phyloP scores from a whole-genome alignment of 1,140 invertebrate species.

The Choristoneura fumiferana region DNA sequence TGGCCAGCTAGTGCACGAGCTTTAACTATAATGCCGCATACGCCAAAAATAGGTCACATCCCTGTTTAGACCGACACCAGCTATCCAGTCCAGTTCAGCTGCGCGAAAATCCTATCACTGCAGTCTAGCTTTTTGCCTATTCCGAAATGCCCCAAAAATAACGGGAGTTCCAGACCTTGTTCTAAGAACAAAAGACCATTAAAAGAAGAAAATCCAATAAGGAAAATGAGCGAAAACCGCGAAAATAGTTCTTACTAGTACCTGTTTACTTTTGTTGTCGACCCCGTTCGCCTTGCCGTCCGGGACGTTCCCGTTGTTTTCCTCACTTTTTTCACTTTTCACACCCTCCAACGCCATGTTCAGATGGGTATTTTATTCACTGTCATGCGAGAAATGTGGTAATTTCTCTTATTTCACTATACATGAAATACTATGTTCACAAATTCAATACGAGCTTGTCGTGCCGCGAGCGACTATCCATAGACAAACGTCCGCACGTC shows the following conservation, averaged over 20 bases:
- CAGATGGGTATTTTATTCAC: constrained; percentile 67
- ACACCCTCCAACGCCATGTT: constrained; percentile 76
- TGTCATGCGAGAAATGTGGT: constrained; percentile 65
- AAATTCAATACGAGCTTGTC: constrained; percentile 60
- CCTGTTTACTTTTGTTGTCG: constrained; percentile 77
- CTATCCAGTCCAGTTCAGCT: constrained; percentile 46
- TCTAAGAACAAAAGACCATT: background rate
- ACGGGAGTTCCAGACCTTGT: background rate
- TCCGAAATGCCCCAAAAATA: background rate
- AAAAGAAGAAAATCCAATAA: background rate
- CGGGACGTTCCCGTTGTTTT: constrained; percentile 67
- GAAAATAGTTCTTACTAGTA: constrained; percentile 40
- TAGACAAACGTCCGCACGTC: constrained; percentile 43
- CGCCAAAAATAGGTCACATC: constrained; percentile 66
- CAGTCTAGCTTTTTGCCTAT: background rate
- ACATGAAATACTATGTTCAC: constrained; percentile 57
- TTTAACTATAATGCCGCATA: constrained; percentile 35
- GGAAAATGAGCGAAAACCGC: constrained; percentile 27
- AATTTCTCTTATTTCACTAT: constrained; percentile 53
- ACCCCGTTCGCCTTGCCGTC: constrained; percentile 71
- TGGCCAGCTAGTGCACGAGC: constrained; percentile 3
- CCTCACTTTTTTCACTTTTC: constrained; percentile 76
- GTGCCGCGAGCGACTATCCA: constrained; percentile 42
- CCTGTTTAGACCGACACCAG: constrained; percentile 51
- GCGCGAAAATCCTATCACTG: constrained; percentile 48